Evolutionary conservation across 2,797 vertebrate genomes (phyloP).

Genomic region (Pangasius macronema): DNA sequence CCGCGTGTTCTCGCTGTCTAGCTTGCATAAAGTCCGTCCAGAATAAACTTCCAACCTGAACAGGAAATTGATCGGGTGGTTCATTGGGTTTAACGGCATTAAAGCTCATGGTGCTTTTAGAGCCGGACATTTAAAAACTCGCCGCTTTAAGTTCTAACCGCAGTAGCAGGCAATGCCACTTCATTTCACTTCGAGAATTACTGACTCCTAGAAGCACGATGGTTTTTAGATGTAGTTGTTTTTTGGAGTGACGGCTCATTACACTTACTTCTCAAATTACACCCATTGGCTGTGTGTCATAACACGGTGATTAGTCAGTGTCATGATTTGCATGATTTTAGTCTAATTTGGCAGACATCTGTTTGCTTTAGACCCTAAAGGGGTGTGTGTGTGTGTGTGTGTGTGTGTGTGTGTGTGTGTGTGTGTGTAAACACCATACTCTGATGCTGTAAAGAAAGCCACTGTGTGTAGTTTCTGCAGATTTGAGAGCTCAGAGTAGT

Average conservation of each 20-base stretch:
- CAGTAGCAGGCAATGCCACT: not conserved
- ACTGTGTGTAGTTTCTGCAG: not conserved
- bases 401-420: not conserved
- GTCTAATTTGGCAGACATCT: not conserved
- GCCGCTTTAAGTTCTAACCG: not conserved
- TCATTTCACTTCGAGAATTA: not conserved
- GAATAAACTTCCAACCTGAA: not conserved
- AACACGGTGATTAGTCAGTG: not conserved
- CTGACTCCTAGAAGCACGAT: not conserved
- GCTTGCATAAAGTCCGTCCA: not conserved
- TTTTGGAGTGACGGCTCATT: not conserved
- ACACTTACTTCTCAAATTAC: not conserved
- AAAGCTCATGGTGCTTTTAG: not conserved
- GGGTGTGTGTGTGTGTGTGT: not conserved
- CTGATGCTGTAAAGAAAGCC: not conserved
- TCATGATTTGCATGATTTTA: too few relatives aligned
- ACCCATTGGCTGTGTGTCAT: not conserved
- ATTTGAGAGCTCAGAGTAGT: not conserved
- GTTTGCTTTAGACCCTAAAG: not conserved
- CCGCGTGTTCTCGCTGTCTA: not conserved
- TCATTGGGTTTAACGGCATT: conserved; percentile 43
- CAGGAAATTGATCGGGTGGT: conserved; percentile 28
- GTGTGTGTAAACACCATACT: not conserved
- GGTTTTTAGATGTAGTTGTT: not conserved
- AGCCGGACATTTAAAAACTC: not conserved